phyloP scores from a whole-genome alignment of 2,113 vertebrate genomes.

The Tyrannus savana region DNA sequence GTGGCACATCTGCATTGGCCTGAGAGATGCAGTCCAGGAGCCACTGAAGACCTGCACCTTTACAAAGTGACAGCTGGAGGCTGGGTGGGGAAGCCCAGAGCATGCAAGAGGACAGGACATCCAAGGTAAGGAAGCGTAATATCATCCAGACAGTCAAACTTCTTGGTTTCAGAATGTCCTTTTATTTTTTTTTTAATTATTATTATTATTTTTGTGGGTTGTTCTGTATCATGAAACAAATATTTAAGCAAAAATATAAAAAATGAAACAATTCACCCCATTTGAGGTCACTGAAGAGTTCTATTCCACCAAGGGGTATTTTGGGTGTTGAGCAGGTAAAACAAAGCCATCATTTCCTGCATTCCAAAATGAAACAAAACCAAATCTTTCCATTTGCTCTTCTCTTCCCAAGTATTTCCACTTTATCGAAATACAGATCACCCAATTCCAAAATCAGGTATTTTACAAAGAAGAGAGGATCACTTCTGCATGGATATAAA shows the following conservation, averaged over 20 bases:
- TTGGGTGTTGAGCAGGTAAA: neutral
- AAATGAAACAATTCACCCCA: neutral
- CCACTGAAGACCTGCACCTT: neutral
- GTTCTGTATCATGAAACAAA: neutral
- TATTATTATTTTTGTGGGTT: neutral
- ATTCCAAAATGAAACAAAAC: neutral
- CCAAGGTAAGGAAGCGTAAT: neutral
- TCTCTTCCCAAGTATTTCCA: neutral
- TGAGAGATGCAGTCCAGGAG: neutral
- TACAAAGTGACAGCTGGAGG: neutral
- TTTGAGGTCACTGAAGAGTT: neutral
- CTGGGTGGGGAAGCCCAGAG: neutral
- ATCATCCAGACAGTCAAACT: neutral
- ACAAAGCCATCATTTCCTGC: neutral
- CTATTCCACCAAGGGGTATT: neutral
- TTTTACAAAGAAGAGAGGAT: neutral
- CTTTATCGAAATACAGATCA: neutral
- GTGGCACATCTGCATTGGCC: neutral
- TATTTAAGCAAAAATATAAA: neutral
- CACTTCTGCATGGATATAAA: neutral
- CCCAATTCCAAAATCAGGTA: neutral
- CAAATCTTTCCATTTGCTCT: neutral
- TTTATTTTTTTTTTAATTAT: neutral
- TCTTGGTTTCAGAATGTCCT: neutral
- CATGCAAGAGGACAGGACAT: neutral